phyloP scores from a whole-genome alignment of 2,888 invertebrate species.

The Acanthopleura granulata region DNA sequence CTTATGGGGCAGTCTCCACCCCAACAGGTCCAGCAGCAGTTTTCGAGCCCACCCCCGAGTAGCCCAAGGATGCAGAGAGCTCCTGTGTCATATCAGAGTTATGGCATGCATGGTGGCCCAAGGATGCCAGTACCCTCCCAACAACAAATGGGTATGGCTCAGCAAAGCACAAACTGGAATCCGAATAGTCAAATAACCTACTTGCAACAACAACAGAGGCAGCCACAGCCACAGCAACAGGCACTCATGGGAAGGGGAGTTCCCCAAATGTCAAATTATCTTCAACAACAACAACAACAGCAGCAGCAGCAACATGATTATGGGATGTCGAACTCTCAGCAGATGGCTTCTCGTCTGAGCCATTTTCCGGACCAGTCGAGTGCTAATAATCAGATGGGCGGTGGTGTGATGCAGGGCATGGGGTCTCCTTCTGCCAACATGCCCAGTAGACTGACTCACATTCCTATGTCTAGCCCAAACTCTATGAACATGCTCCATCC shows the following conservation, averaged over 20 bases:
- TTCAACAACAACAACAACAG: slow-evolving; percentile 28
- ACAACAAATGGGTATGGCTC: slow-evolving; percentile 40
- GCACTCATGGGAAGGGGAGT: slow-evolving; percentile 27
- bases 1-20: slow-evolving; percentile 31
- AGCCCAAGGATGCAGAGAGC: slow-evolving; percentile 36
- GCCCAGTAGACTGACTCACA: neutral
- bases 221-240: slow-evolving; percentile 28
- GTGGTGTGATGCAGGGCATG: slow-evolving; percentile 12
- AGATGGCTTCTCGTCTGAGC: slow-evolving; percentile 5
- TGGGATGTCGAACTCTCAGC: slow-evolving; percentile 8
- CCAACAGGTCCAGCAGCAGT: slow-evolving; percentile 40
- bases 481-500: neutral
- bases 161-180: slow-evolving; percentile 40
- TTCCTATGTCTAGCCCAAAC: slow-evolving; percentile 17
- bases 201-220: slow-evolving; percentile 30
- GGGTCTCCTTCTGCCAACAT: neutral
- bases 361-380: slow-evolving; percentile 7
- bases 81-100: neutral
- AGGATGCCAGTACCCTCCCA: slow-evolving; percentile 44
- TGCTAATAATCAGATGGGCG: neutral
- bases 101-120: slow-evolving; percentile 30
- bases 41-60: slow-evolving; percentile 46
- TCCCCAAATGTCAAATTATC: slow-evolving; percentile 17
- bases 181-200: slow-evolving; percentile 32
- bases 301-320: slow-evolving; percentile 24